phyloP scores from a whole-genome alignment of 2,888 invertebrate species.

The Pachliopta kotzebuea region DNA sequence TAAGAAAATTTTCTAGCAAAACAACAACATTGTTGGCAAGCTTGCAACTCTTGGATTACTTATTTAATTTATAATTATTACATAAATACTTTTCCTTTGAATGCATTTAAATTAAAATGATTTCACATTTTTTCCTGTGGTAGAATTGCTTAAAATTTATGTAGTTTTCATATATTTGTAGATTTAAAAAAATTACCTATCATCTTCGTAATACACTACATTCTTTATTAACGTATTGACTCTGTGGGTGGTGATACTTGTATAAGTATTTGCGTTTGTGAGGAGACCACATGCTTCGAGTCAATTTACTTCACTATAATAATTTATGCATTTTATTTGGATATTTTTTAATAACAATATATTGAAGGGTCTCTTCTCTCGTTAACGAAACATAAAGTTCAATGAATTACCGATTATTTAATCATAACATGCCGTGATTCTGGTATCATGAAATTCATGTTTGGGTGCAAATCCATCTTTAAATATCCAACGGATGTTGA shows the following conservation, averaged over 20 bases:
- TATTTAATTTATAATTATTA: not conserved
- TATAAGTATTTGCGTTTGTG: not conserved
- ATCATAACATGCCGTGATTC: not conserved
- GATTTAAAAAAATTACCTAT: not conserved
- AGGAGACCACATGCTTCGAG: not conserved
- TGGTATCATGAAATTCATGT: not conserved
- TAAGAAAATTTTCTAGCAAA: constrained; percentile 42
- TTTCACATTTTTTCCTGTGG: not conserved
- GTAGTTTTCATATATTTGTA: not conserved
- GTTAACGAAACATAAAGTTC: constrained; percentile 1
- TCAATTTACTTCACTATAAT: not conserved
- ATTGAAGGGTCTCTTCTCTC: not conserved
- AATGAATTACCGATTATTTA: not conserved
- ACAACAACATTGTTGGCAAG: constrained; percentile 54
- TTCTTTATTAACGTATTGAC: not conserved
- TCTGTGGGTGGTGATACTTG: constrained; percentile 5
- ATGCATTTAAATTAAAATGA: no score
- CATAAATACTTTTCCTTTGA: not conserved
- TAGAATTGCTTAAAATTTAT: not conserved
- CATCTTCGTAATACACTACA: not conserved
- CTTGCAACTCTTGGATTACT: not conserved
- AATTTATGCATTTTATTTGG: not conserved
- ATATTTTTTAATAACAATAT: not conserved
- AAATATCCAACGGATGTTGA: not conserved
- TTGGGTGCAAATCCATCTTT: not conserved